phyloP scores from a whole-genome alignment of 2,797 vertebrate species.

The Phoebastria nigripes region DNA sequence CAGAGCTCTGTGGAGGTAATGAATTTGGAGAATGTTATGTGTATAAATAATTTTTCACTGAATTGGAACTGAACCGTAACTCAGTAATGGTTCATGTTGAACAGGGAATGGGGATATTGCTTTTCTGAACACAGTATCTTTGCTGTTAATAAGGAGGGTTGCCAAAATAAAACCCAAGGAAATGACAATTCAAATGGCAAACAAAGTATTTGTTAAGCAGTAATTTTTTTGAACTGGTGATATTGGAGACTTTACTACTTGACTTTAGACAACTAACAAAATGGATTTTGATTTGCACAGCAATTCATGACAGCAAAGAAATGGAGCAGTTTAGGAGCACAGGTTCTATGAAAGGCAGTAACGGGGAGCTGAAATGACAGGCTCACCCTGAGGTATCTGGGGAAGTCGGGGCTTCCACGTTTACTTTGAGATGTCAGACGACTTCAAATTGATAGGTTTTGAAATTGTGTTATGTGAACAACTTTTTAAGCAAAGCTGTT shows the following conservation, averaged over 20 bases:
- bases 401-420: fast-evolving
- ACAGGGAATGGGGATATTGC: not conserved
- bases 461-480: not conserved
- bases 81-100: not conserved
- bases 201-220: not conserved
- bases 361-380: not conserved
- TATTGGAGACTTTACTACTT: not conserved
- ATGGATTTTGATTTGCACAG: not conserved
- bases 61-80: not conserved
- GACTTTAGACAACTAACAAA: not conserved
- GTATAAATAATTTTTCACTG: not conserved
- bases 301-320: not conserved
- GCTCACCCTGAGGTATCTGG: not conserved
- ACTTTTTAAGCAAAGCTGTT: not conserved
- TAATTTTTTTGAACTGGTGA: not conserved
- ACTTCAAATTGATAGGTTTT: not conserved
- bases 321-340: not conserved
- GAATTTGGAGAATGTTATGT: not conserved
- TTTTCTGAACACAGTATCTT: not conserved
- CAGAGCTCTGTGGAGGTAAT: not conserved
- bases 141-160: not conserved
- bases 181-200: not conserved
- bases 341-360: not conserved
- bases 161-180: not conserved
- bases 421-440: not conserved